These are phyloP conservation scores for Champsocephalus gunnari DNA, from an alignment of 2,797 vertebrate species.

Conservation along the genomic window DNA sequence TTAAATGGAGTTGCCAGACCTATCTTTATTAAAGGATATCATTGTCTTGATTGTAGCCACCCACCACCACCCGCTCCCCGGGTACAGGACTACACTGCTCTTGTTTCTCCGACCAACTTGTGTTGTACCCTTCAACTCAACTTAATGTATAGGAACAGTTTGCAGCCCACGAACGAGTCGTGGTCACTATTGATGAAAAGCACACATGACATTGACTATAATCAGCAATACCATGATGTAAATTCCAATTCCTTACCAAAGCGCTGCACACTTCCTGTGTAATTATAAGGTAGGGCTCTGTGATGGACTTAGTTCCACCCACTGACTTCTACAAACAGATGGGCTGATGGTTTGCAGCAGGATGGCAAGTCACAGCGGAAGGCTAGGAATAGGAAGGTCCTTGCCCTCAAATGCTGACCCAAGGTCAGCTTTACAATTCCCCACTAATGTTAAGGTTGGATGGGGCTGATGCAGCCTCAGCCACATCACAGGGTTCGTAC, in stretches of 20 bases:
- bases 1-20: conserved; percentile 36
- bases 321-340: conserved; percentile 73
- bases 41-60: conserved; percentile 57
- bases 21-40: conserved; percentile 61
- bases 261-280: conserved; percentile 72
- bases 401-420: conserved; percentile 31
- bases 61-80: conserved; percentile 37
- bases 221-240: conserved; percentile 77
- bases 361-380: conserved; percentile 51
- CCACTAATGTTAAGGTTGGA: conserved; percentile 25
- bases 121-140: conserved; percentile 49
- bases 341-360: conserved; percentile 63
- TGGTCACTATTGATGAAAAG: conserved; percentile 66
- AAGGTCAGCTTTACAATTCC: conserved; percentile 37
- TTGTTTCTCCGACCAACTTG: conserved; percentile 51
- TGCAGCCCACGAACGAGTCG: conserved; percentile 48
- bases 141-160: conserved; percentile 56
- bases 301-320: conserved; percentile 82
- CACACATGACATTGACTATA: conserved; percentile 63
- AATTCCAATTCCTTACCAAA: conserved; percentile 61
- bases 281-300: conserved; percentile 82
- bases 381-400: conserved; percentile 37
- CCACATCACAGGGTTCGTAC: neutral
- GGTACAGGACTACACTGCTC: conserved; percentile 50
- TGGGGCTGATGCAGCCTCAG: conserved; percentile 37